Base-by-base conservation (phyloP, 2,113 vertebrate genomes). In the Etheostoma spectabile region DNA sequence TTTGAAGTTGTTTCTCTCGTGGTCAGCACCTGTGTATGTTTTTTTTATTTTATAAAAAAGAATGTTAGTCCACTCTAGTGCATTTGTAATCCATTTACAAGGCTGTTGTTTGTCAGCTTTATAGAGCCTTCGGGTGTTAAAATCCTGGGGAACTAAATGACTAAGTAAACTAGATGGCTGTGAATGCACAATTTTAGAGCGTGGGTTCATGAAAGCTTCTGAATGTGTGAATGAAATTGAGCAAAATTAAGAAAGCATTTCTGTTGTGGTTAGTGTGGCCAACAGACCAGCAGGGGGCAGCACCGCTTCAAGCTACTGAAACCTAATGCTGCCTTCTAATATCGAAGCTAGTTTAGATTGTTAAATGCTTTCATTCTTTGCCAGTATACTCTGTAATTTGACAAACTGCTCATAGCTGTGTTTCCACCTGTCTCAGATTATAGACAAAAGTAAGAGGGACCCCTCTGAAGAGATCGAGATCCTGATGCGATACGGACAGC, bases 401-500 rank as follows among this genome's bases (percentile, higher is more conserved):
- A 77, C n/a, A 30, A 55, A 74, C 13, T 24, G 2, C 15, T 60
- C 12, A 70, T 49, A 0, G 70, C 1, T 85, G n/a, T 82, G n/a
- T 86, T 64, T 74, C 59, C 13, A 10, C 27, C 15, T 86, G 12
- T 19, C 14, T 61, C 94, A 99, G 97, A 97, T 99, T 87, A 99
- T 99, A 92, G 98, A 99, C 92, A 99, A 99, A 95, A 97, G 96
- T 91, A 99, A 99, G 86, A 94, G 97, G 82, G 98, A 99, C 82
- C 98, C 98, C 1, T 98, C 98, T 4, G 98, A 99, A 92, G 98
- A 99, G 94, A 99, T 98, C 3, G 98, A 99, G 89, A 99, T 99
- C 92, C 94, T 99, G 74, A 99, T 99, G 97, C 94, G 96, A 85
- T 99, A 98, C 16, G 97, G 97, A 73, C 97, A 99, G 56, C 98